Percentiles rank a stretch among this genome's conserved stretches.
Evolutionary conservation across 2,888 invertebrate species (phyloP).

Genomic region (Rambutsinella grinnellia): DNA sequence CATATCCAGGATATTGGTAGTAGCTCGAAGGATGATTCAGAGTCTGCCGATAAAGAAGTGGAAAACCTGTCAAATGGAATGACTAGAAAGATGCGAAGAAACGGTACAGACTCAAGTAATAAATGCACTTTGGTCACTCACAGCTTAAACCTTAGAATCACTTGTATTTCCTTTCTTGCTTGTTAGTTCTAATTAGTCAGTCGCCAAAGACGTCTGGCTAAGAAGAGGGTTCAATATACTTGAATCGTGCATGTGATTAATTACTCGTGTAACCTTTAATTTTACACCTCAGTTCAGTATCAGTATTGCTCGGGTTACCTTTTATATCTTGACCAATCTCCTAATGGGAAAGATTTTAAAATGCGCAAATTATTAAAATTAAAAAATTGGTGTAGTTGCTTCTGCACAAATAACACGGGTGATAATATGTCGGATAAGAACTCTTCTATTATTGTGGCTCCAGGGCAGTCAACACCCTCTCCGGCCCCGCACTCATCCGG

Average conservation of each 20-base stretch:
- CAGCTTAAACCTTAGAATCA: background rate
- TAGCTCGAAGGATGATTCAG: slow-evolving; percentile 50
- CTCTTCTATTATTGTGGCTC: slow-evolving; percentile 1
- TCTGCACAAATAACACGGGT: background rate
- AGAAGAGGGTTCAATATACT: too few relatives aligned
- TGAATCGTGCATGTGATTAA: too few relatives aligned
- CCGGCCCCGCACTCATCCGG: slow-evolving; percentile 76
- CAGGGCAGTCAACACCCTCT: slow-evolving; percentile 67
- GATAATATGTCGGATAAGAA: background rate
- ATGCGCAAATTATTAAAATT: slow-evolving; percentile 6
- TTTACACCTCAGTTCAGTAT: too few relatives aligned
- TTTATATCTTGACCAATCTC: too few relatives aligned
- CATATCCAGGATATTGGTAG: slow-evolving; percentile 58
- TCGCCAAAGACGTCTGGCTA: too few relatives aligned
- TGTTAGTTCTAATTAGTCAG: too few relatives aligned
- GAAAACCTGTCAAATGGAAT: slow-evolving; percentile 60
- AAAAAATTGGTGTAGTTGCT: background rate
- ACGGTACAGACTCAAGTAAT: slow-evolving; percentile 64
- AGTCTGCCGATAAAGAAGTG: slow-evolving; percentile 57
- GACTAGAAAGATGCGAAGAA: slow-evolving; percentile 64
- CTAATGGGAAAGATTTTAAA: too few relatives aligned
- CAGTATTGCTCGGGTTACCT: too few relatives aligned
- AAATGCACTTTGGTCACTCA: slow-evolving; percentile 46
- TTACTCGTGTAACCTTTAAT: too few relatives aligned
- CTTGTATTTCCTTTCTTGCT: too few relatives aligned